A percentile compares a stretch with the other conserved stretches of the same genome.
phyloP scores from a whole-genome alignment of 2,113 vertebrate species.

The Anarrhichthys ocellatus region DNA sequence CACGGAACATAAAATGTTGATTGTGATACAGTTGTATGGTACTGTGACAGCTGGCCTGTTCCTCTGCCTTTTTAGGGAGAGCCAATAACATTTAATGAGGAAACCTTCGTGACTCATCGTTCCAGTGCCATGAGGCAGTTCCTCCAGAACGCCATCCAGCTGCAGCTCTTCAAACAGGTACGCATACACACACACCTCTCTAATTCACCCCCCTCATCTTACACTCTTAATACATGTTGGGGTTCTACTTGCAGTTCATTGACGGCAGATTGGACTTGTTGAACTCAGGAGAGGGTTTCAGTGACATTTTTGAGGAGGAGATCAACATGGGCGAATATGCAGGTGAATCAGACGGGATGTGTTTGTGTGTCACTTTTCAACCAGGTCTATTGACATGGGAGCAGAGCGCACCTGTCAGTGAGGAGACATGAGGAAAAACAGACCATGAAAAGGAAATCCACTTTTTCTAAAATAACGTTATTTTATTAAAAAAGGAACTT shows the following conservation, averaged over 20 bases:
- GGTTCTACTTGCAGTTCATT: constrained; percentile 88
- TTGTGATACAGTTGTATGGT: background rate
- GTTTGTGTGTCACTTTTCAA: background rate
- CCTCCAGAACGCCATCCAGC: constrained; percentile 95
- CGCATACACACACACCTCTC: background rate
- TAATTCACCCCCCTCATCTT: background rate
- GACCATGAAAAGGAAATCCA: too few species aligned
- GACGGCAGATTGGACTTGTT: constrained; percentile 94
- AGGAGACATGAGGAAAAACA: too few species aligned
- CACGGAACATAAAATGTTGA: background rate
- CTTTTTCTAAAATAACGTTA: too few species aligned
- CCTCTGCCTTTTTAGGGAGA: constrained; percentile 85
- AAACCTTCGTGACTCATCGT: constrained; percentile 92
- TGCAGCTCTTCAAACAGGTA: constrained; percentile 98
- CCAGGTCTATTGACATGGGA: background rate
- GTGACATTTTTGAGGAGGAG: constrained; percentile 96
- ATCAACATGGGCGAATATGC: constrained; percentile 96
- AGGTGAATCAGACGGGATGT: constrained; percentile 79
- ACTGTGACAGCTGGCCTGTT: constrained; percentile 4
- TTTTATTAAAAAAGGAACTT: too few species aligned
- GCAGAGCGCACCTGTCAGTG: background rate
- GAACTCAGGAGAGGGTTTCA: constrained; percentile 96
- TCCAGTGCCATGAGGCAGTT: constrained; percentile 95
- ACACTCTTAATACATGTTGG: background rate
- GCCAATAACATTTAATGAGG: constrained; percentile 95